phyloP scores from a whole-genome alignment of 1,140 invertebrate species.

The Heliconius hermathena region DNA sequence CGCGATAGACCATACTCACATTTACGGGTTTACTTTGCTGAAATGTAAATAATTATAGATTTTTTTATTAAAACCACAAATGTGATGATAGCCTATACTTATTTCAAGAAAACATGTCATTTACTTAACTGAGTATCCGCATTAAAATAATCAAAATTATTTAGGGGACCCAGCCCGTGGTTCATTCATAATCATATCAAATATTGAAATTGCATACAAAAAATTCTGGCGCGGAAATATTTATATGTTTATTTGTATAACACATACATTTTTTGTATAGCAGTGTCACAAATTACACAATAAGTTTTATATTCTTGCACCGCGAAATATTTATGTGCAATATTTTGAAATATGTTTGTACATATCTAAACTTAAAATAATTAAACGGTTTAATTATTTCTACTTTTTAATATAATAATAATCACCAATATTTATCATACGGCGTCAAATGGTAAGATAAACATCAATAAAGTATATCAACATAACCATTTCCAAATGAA shows the following conservation, averaged over 20 bases:
- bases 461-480: background rate
- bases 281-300: background rate
- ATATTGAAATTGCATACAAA: constrained; percentile 1
- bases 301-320: background rate
- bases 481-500: background rate
- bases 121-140: constrained; percentile 20
- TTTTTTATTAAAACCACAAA: background rate
- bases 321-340: background rate
- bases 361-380: background rate
- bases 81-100: constrained; percentile 20
- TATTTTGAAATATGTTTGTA: too few relatives aligned
- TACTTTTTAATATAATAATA: background rate
- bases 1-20: constrained; percentile 1
- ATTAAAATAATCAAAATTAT: constrained; percentile 27
- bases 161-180: constrained; percentile 34
- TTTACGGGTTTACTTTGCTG: background rate
- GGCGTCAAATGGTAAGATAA: background rate
- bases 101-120: background rate
- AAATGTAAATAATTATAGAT: background rate
- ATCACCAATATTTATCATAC: background rate
- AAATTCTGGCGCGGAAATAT: background rate
- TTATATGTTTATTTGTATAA: background rate
- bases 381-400: background rate
- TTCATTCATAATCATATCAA: background rate
- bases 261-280: background rate